Conservation (phyloP, 2,888 invertebrate species). For the Ashinkailepas kermadecensis region DNA sequence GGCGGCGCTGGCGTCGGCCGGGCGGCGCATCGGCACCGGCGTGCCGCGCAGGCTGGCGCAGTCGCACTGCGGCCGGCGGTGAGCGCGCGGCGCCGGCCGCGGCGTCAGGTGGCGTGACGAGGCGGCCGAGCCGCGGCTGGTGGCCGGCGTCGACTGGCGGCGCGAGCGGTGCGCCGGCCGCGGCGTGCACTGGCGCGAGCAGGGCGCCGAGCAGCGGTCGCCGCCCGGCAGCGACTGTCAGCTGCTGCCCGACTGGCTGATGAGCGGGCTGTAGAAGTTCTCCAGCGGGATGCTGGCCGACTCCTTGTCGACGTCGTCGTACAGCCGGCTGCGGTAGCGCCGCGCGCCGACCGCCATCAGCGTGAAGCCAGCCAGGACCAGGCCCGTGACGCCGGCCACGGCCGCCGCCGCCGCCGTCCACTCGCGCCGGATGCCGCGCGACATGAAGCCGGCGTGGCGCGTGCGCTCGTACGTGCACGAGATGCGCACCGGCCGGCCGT, state of each 20-base stretch:
- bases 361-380: constrained; percentile 25
- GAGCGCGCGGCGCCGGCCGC: not conserved
- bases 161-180: constrained; percentile 7
- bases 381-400: constrained; percentile 36
- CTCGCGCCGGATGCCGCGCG: constrained; percentile 37
- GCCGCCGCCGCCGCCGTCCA: constrained; percentile 39
- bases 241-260: constrained; percentile 29
- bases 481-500: constrained; percentile 40
- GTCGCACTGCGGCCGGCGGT: constrained; percentile 6
- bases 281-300: constrained; percentile 43
- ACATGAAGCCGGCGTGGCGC: constrained; percentile 36
- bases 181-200: constrained; percentile 14
- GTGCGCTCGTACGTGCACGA: constrained; percentile 39
- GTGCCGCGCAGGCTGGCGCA: constrained; percentile 12
- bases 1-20: not conserved
- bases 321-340: constrained; percentile 40
- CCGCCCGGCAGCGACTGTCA: not conserved
- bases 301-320: constrained; percentile 40
- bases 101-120: not conserved
- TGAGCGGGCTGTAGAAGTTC: constrained; percentile 41
- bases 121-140: not conserved
- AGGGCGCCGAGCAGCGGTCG: constrained; percentile 17
- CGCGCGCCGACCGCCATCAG: constrained; percentile 35
- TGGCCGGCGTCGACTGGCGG: constrained; percentile 14
- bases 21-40: not conserved